phyloP scores from a whole-genome alignment of 2,888 invertebrate species.

The Scrobipalpa atriplicella region DNA sequence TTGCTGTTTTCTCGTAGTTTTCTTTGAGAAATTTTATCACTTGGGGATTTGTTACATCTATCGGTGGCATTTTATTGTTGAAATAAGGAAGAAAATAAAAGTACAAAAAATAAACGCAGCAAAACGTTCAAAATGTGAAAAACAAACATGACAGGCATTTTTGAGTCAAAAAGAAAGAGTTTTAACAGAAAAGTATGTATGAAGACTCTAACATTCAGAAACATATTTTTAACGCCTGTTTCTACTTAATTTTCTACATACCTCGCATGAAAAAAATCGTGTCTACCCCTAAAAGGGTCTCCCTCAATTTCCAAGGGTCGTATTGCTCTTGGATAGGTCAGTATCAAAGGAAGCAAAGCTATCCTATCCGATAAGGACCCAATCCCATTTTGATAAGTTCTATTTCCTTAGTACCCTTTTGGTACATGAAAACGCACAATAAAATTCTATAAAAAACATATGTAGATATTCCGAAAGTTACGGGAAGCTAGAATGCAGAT shows the following conservation, averaged over 20 bases:
- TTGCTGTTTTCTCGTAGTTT: slow-evolving; percentile 4
- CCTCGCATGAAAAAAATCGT: neutral
- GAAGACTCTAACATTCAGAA: too few species aligned
- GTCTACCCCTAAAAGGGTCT: slow-evolving; percentile 5
- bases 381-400: slow-evolving; percentile 16
- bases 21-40: neutral
- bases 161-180: too few species aligned
- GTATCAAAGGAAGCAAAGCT: neutral
- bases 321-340: slow-evolving; percentile 8
- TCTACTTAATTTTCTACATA: neutral
- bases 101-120: neutral
- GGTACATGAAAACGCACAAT: too few species aligned
- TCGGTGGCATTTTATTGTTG: neutral
- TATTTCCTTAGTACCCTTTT: neutral
- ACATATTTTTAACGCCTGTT: neutral
- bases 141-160: too few species aligned
- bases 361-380: slow-evolving; percentile 12
- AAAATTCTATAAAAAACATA: neutral
- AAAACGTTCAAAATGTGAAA: neutral
- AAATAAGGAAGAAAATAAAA: neutral
- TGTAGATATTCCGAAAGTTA: too few species aligned
- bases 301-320: slow-evolving; percentile 12
- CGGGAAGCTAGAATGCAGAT: too few species aligned
- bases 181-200: too few species aligned
- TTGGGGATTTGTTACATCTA: neutral